phyloP scores from a whole-genome alignment of 2,113 vertebrate genomes.

The Todiramphus chloris region DNA sequence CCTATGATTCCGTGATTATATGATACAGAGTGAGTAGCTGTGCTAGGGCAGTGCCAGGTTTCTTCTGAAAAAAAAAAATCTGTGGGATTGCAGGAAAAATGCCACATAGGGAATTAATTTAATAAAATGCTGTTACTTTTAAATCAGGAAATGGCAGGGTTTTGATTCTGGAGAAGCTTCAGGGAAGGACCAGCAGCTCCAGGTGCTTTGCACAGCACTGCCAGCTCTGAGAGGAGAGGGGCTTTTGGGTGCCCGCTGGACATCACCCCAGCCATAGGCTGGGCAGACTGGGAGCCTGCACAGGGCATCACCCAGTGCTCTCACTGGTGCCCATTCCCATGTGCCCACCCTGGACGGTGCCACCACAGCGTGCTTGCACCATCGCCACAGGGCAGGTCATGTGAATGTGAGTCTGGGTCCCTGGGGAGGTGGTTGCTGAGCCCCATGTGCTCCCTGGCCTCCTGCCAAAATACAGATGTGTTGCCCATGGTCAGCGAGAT shows the following conservation, averaged over 20 bases:
- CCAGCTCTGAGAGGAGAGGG: background rate
- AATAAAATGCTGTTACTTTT: background rate
- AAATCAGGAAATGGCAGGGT: background rate
- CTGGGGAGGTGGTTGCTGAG: background rate
- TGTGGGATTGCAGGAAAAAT: background rate
- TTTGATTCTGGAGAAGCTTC: background rate
- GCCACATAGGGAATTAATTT: background rate
- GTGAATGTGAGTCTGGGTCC: rapidly evolving
- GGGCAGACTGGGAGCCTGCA: background rate
- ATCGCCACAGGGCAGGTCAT: rapidly evolving
- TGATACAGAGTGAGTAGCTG: background rate
- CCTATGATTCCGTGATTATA: too few relatives aligned
- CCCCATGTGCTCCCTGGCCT: background rate
- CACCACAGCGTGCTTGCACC: background rate
- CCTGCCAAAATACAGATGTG: background rate
- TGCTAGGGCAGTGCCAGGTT: background rate
- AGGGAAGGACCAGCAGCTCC: background rate
- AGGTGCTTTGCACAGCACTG: background rate
- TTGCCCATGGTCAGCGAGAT: background rate
- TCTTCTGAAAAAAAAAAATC: background rate
- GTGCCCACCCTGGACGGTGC: background rate
- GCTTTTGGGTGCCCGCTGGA: background rate
- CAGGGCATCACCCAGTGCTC: background rate
- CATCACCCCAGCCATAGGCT: background rate
- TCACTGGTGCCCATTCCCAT: background rate